Evolutionary conservation across 2,113 vertebrate species (phyloP).

Genomic region (Equus quagga): DNA sequence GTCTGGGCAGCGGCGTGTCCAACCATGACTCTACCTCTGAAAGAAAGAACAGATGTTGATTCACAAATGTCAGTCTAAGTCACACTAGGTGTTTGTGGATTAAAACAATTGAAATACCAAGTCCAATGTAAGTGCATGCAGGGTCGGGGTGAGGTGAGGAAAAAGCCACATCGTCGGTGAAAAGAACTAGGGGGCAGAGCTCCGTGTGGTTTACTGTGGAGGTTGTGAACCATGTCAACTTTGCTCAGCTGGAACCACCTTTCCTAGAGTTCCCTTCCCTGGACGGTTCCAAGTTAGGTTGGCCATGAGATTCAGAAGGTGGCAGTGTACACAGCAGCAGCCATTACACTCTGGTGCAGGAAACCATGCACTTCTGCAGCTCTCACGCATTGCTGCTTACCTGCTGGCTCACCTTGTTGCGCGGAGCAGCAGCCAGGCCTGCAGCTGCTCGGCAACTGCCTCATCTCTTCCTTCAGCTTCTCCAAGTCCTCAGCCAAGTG

Average conservation of each 20-base stretch:
- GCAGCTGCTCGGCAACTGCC: background rate
- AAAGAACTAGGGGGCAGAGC: background rate
- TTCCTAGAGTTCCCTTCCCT: background rate
- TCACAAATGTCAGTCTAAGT: background rate
- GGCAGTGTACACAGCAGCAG: background rate
- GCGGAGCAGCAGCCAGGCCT: background rate
- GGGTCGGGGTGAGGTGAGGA: background rate
- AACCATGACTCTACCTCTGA: background rate
- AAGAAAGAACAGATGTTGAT: background rate
- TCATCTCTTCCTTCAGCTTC: background rate
- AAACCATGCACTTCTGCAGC: rapidly evolving
- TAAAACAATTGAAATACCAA: background rate
- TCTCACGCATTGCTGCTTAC: background rate
- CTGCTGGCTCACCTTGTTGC: background rate
- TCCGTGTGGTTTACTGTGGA: rapidly evolving
- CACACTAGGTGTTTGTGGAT: background rate
- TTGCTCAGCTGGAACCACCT: background rate
- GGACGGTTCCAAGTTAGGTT: background rate
- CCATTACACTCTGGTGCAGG: background rate
- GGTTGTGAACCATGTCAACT: background rate
- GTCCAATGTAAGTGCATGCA: no score
- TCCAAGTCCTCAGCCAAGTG: background rate
- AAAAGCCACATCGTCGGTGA: background rate
- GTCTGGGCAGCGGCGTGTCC: background rate
- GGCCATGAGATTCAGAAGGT: background rate